Evolutionary conservation across 2,113 vertebrate species (phyloP).

Genomic region (Maccullochella peelii): DNA sequence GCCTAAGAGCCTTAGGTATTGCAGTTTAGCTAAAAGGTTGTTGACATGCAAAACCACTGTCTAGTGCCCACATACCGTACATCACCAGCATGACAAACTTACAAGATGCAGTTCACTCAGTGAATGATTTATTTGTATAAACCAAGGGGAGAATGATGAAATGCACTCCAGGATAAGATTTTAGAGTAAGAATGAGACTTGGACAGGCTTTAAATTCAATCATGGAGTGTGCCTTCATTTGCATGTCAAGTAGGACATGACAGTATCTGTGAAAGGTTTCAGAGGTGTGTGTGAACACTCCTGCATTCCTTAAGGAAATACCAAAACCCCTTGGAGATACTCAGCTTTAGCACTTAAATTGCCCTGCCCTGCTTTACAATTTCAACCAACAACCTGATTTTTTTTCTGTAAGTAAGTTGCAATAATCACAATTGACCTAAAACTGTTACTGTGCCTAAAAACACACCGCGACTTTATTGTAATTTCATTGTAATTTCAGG

Average conservation of each 20-base stretch:
- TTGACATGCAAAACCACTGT: neutral
- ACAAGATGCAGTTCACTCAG: slow-evolving; percentile 24
- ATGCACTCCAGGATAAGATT: neutral
- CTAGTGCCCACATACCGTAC: neutral
- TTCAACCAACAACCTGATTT: neutral
- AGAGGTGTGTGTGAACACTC: slow-evolving; percentile 4
- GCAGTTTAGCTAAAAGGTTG: slow-evolving; percentile 61
- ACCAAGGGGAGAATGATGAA: slow-evolving; percentile 25
- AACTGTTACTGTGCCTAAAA: neutral
- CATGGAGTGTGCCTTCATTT: neutral
- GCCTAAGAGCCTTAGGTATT: neutral
- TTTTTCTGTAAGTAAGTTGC: neutral
- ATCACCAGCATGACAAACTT: slow-evolving; percentile 15
- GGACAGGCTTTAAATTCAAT: slow-evolving; percentile 19
- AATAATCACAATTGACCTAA: neutral
- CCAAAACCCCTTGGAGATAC: neutral
- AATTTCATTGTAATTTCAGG: slow-evolving; percentile 16
- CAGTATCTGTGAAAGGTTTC: neutral
- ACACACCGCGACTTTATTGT: neutral
- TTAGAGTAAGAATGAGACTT: slow-evolving; percentile 3
- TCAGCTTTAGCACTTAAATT: neutral
- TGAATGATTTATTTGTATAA: slow-evolving; percentile 13
- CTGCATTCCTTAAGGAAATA: neutral
- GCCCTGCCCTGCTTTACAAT: neutral
- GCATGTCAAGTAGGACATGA: slow-evolving; percentile 1